Base-by-base conservation (phyloP, 2,888 invertebrate genomes). In the Calephelis perditalis region DNA sequence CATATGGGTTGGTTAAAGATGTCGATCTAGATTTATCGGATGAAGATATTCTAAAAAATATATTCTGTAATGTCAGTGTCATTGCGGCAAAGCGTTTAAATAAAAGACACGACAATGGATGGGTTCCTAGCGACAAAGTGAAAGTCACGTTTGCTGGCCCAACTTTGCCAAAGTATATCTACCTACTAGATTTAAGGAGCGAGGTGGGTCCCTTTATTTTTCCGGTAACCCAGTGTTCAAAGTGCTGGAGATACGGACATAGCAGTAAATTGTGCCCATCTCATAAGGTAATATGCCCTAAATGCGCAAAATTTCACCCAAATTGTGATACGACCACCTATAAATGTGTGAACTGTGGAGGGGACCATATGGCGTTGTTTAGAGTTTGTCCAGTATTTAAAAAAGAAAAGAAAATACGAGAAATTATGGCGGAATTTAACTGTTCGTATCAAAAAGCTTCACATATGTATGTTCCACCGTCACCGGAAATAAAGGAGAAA, bases 301-400 rank as follows among this genome's bases (percentile, higher is more conserved):
- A 56, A 40, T 58, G 58, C 12, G 35, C 12, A 26, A 26, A 36
- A 8, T 12, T 37, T 37, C 58, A 58, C n/a, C 36, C 35, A 10
- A 56, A 60, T 26, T 60, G 60, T 43, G 56, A 56, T n/a, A 43
- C 60, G 0, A 49, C 46, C 15, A 36, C 7, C 37, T 60, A 40
- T 12, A 49, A 49, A 49, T 57, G 60, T 37, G 40, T 47, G 10
- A 60, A 60, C 40, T 60, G 59, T 55, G 12, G 26, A 15, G 55
- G 59, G 2, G 11, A 15, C 5, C 58, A 58, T 37, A 49, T 58
- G 40, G 46, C 58, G 8, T n/a, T 58, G 35, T 35, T 26, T 12
- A 58, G 8, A 47, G 36, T 47, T 15, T 58, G 58, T 26, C 47
- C 58, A n/a, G 47, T 37, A 12, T 58, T n/a, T n/a, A 58, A 47